A percentile compares a stretch with the other conserved stretches of the same genome.
Evolutionary conservation across 2,113 vertebrate genomes (phyloP).

Genomic region (Notothenia coriiceps): DNA sequence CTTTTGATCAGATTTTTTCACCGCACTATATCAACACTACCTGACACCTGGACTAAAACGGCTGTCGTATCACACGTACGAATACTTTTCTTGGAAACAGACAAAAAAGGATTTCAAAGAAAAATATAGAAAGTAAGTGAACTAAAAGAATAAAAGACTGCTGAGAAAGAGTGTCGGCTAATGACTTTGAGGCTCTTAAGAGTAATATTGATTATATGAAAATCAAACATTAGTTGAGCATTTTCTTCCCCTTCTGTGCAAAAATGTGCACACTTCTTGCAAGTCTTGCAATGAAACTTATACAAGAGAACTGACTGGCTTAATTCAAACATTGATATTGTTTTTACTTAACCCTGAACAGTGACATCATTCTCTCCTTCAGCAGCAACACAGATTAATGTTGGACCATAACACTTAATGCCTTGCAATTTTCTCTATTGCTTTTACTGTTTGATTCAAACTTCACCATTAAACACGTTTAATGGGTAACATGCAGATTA

Average conservation of each 20-base stretch:
- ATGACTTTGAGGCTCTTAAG: not conserved
- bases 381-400: constrained; percentile 6
- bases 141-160: not conserved
- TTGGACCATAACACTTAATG: not conserved
- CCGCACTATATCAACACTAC: not conserved
- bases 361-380: not conserved
- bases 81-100: not conserved
- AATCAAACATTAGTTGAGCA: not conserved
- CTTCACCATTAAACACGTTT: too few species aligned
- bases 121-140: not conserved
- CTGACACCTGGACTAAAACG: not conserved
- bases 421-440: not conserved
- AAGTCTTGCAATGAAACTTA: too few species aligned
- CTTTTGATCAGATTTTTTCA: not conserved
- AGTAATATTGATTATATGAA: not conserved
- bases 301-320: too few species aligned
- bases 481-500: too few species aligned
- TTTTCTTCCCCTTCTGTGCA: not conserved
- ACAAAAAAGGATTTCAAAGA: not conserved
- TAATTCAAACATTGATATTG: too few species aligned
- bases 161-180: not conserved
- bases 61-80: not conserved
- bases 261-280: too few species aligned
- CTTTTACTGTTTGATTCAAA: not conserved
- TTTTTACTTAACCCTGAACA: not conserved